These are phyloP conservation scores for Rhagonycha fulva DNA, from an alignment of 2,888 invertebrate genomes.

Conservation along the genomic window DNA sequence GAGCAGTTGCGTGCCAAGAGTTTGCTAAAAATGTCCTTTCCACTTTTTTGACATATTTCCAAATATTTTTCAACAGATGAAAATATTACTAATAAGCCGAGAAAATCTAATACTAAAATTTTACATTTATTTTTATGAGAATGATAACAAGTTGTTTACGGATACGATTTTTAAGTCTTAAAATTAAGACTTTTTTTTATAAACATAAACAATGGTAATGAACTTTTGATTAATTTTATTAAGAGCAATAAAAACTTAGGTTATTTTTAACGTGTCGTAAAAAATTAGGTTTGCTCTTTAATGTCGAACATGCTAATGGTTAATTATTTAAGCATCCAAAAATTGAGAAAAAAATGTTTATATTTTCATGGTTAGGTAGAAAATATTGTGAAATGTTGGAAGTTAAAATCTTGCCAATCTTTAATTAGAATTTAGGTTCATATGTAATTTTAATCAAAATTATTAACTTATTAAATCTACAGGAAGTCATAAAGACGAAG, in stretches of 20 bases:
- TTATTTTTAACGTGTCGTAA: background rate
- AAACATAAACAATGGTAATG: slow-evolving; percentile 2
- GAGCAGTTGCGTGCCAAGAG: background rate
- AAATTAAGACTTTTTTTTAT: background rate
- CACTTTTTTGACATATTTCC: background rate
- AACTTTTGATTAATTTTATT: slow-evolving; percentile 5
- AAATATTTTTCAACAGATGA: background rate
- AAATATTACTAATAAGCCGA: background rate
- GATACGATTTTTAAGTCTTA: background rate
- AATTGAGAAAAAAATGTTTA: background rate
- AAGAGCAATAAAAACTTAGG: background rate
- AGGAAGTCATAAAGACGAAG: background rate
- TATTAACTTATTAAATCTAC: background rate
- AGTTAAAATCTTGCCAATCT: background rate
- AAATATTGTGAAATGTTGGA: background rate
- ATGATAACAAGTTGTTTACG: slow-evolving; percentile 27
- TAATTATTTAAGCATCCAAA: background rate
- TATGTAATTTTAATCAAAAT: background rate
- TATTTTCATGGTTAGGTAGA: background rate
- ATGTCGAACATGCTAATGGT: background rate
- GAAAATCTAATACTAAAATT: background rate
- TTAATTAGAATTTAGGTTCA: background rate
- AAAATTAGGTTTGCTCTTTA: background rate
- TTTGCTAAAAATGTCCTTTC: background rate
- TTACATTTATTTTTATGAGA: background rate